Percentiles rank a stretch among this genome's conserved stretches.
Conservation (phyloP, 1,140 invertebrate genomes). For the Tetraneura akinire region DNA sequence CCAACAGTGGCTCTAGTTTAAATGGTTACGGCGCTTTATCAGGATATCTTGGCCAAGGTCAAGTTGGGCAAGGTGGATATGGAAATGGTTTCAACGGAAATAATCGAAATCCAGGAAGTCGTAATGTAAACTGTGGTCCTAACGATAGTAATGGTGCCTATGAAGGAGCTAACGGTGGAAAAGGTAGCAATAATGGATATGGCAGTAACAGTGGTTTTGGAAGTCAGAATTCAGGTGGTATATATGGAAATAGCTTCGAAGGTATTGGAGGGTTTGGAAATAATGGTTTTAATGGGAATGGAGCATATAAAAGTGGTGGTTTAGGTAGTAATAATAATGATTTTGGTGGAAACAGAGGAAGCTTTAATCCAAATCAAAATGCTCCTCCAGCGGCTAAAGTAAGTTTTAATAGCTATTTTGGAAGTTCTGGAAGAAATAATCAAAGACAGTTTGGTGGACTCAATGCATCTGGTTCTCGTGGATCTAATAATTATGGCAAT, state of each 20-base stretch:
- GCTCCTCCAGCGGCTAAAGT: constrained; percentile 45
- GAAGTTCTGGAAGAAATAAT: constrained; percentile 15
- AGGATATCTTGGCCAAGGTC: background rate
- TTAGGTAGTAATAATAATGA: background rate
- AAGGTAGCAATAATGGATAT: background rate
- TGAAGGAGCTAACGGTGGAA: background rate
- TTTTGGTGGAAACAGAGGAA: constrained; percentile 8
- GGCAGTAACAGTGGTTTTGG: background rate
- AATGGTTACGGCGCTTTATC: background rate
- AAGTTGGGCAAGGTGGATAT: background rate
- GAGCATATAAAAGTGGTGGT: background rate
- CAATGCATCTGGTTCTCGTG: constrained; percentile 4
- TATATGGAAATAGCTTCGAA: background rate
- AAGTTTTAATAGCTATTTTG: constrained; percentile 17
- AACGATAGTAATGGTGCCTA: background rate
- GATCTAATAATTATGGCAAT: background rate
- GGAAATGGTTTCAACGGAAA: constrained; percentile 26
- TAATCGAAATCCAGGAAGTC: background rate
- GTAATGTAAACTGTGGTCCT: constrained; percentile 19
- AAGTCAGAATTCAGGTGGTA: background rate
- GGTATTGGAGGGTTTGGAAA: background rate
- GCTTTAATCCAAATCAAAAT: constrained; percentile 44
- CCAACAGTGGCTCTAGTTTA: background rate
- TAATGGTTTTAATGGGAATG: background rate
- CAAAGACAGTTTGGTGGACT: constrained; percentile 1